A percentile compares a stretch with the other conserved stretches of the same genome.
Evolutionary conservation across 2,888 invertebrate genomes (phyloP).

Genomic region (Labia minor): DNA sequence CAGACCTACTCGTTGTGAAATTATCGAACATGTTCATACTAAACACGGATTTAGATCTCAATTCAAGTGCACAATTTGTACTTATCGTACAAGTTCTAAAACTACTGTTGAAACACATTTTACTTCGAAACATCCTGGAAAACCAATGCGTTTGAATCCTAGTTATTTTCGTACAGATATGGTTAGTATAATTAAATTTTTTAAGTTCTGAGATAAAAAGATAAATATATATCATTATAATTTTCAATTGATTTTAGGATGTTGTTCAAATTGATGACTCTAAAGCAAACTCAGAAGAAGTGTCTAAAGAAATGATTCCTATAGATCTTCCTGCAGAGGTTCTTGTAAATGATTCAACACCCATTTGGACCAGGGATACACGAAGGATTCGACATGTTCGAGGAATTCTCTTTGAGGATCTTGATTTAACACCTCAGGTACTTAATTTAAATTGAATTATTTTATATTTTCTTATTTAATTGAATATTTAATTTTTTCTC

Average conservation of each 20-base stretch:
- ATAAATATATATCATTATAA: slow-evolving; percentile 18
- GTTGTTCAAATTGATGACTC: not conserved
- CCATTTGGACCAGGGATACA: slow-evolving; percentile 50
- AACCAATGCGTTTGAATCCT: slow-evolving; percentile 38
- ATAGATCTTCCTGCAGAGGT: slow-evolving; percentile 29
- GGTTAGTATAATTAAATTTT: not conserved
- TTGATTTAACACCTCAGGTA: slow-evolving; percentile 34
- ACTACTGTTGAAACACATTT: slow-evolving; percentile 51
- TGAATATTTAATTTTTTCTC: not conserved
- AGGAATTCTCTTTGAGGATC: slow-evolving; percentile 48
- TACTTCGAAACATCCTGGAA: slow-evolving; percentile 44
- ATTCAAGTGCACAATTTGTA: slow-evolving; percentile 59
- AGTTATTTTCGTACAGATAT: slow-evolving; percentile 25
- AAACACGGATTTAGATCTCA: slow-evolving; percentile 55
- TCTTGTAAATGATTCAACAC: slow-evolving; percentile 44
- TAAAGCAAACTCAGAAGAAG: not conserved
- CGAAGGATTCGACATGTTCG: slow-evolving; percentile 47
- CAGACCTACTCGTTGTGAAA: slow-evolving; percentile 47
- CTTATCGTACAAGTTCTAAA: slow-evolving; percentile 44
- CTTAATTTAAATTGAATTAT: not conserved
- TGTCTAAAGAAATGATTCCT: not conserved
- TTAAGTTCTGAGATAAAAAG: not conserved
- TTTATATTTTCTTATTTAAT: slow-evolving; percentile 21
- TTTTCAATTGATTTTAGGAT: slow-evolving; percentile 3
- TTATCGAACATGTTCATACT: slow-evolving; percentile 46